A percentile compares a stretch with the other conserved stretches of the same genome.
Conservation (phyloP, 2,797 vertebrate species). For the Syngnathus acus region DNA sequence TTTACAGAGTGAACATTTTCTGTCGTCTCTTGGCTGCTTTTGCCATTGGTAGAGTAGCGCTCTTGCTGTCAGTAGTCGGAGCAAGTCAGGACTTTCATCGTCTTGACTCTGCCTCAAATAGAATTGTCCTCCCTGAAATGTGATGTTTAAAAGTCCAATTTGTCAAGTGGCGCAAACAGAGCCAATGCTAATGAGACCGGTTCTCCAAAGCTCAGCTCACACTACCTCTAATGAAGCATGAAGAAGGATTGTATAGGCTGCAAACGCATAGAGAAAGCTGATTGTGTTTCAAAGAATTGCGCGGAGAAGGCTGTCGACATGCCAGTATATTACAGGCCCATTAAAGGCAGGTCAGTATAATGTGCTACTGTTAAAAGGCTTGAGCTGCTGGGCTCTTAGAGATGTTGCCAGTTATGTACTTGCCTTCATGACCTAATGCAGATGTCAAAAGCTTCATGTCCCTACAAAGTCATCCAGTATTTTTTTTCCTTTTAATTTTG, state of each 20-base stretch:
- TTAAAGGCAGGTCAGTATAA: slow-evolving; percentile 86
- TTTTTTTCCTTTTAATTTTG: not conserved
- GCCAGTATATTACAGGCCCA: slow-evolving; percentile 77
- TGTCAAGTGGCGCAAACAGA: slow-evolving; percentile 48
- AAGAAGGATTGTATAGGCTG: slow-evolving; percentile 52
- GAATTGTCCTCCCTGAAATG: slow-evolving; percentile 37
- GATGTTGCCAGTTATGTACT: slow-evolving; percentile 6
- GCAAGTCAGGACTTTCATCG: not conserved
- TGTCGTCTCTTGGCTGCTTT: not conserved
- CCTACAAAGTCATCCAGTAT: not conserved
- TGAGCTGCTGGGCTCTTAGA: slow-evolving; percentile 25
- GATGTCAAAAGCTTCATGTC: not conserved
- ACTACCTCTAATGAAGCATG: slow-evolving; percentile 96
- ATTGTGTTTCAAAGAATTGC: slow-evolving; percentile 99
- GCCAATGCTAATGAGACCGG: slow-evolving; percentile 80
- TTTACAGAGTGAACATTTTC: not conserved
- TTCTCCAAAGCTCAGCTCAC: slow-evolving; percentile 77
- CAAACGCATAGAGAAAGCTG: slow-evolving; percentile 67
- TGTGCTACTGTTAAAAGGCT: slow-evolving; percentile 25
- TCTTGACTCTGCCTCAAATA: slow-evolving; percentile 12
- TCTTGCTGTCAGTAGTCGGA: not conserved
- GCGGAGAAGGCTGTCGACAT: slow-evolving; percentile 92
- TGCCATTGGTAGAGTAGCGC: not conserved
- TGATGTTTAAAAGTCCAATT: slow-evolving; percentile 52
- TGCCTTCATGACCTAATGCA: not conserved